These are phyloP conservation scores for Magallana gigas DNA, from an alignment of 1,140 invertebrate species.

Conservation along the genomic window DNA sequence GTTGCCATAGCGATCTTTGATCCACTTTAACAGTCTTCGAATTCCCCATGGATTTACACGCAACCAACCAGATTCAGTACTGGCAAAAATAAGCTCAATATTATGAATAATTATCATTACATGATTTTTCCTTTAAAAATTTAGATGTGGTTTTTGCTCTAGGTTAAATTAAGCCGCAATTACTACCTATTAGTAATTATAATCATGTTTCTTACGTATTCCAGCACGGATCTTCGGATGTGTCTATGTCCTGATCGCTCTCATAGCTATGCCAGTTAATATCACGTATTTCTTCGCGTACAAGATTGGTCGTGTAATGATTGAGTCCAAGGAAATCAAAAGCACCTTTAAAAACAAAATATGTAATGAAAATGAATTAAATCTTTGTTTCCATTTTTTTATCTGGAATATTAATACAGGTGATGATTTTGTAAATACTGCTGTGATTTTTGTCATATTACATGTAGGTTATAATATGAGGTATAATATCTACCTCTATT, in stretches of 20 bases:
- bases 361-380: no score
- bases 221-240: slow-evolving; percentile 62
- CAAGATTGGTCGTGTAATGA: slow-evolving; percentile 68
- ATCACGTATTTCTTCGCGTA: slow-evolving; percentile 56
- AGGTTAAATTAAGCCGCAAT: no score
- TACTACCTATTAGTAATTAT: no score
- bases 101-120: background rate
- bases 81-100: background rate
- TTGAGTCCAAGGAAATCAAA: slow-evolving; percentile 74
- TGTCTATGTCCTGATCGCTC: slow-evolving; percentile 60
- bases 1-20: slow-evolving; percentile 83
- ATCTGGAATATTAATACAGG: no score
- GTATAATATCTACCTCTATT: slow-evolving; percentile 64
- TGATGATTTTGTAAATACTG: no score
- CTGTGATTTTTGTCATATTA: background rate
- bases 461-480: background rate
- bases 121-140: background rate
- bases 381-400: no score
- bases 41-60: slow-evolving; percentile 84
- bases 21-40: slow-evolving; percentile 83
- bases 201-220: slow-evolving; percentile 29
- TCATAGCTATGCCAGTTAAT: slow-evolving; percentile 59
- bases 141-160: background rate
- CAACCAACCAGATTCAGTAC: slow-evolving; percentile 67
- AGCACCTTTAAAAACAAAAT: slow-evolving; percentile 56